Evolutionary conservation across 2,797 vertebrate species (phyloP).

Genomic region (Pseudochirops corinnae): DNA sequence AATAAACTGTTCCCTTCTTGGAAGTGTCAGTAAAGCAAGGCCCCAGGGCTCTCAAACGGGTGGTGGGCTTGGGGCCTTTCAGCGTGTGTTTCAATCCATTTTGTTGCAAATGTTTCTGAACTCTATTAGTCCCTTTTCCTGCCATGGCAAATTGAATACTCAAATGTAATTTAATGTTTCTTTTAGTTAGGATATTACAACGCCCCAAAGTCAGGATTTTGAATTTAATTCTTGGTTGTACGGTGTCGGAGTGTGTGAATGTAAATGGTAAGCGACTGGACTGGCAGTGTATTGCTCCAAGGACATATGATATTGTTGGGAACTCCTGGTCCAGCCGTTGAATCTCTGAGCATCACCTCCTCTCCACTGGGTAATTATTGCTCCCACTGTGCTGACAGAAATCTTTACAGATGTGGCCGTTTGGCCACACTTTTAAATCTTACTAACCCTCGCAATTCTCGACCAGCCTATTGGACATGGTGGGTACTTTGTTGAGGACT

Average conservation of each 20-base stretch:
- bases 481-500: not conserved
- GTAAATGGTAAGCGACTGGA: not conserved
- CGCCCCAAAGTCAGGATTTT: not conserved
- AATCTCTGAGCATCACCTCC: not conserved
- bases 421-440: not conserved
- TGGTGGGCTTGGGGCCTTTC: not conserved
- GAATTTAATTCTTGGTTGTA: not conserved
- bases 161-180: not conserved
- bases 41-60: not conserved
- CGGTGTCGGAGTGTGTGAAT: not conserved
- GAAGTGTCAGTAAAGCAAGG: not conserved
- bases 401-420: not conserved
- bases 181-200: not conserved
- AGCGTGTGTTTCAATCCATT: not conserved
- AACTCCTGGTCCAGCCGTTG: not conserved
- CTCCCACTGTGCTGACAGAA: not conserved
- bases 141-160: not conserved
- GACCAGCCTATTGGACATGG: not conserved
- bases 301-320: not conserved
- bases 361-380: not conserved
- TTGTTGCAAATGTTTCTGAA: not conserved
- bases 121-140: not conserved
- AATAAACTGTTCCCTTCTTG: slow-evolving; percentile 22
- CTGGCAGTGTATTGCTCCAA: not conserved
- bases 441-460: not conserved